Evolutionary conservation across 2,888 invertebrate genomes (phyloP), one percentile per base, ranked within the genome.

Genomic region (Camponotus fellah): DNA sequence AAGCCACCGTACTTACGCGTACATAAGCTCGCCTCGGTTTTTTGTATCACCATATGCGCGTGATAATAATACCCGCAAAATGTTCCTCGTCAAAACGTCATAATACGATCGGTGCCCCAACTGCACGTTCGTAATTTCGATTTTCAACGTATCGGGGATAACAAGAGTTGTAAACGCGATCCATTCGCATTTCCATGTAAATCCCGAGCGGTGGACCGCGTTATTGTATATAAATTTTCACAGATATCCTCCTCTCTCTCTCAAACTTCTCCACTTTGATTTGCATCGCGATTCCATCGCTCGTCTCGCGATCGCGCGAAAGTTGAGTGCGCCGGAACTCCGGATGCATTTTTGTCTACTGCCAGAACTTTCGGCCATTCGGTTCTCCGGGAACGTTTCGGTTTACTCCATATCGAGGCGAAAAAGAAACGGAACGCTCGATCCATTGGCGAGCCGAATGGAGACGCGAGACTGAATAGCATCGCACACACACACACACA

Each of bases 401-500:
- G 58, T 83, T 76, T 65, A 69, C 71, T 49, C 68, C 46, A 68
- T 71, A 56, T 60, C 58, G 58, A 34, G 74, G 32, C 49, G 43
- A 58, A 43, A 83, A 86, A 87, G 86, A 86, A 84, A 75, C 68
- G 72, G 56, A 72, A 69, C 74, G 69, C 84, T 80, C 90, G 86
- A 90, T 90, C 81, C 88, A 82, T 86, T 71, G 89, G 82, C 32
- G 85, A 82, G 65, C 64, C 83, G 83, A 80, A 84, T 49, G 88
- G 87, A 89, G 91, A 91, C 83, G 86, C 88, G 88, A 89, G 89
- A 90, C 86, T 86, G 90, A 91, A 92, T 90, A 89, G 88, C 79
- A 64, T 69, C 71, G 83, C 43, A 85, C 72, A 75, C 82, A 84
- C 76, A 72, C 26, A 40, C 32, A 17, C 17, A 43, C 76, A 37